Evolutionary conservation across 2,113 vertebrate genomes (phyloP), one percentile per base, ranked within the genome.

Genomic region (Callionymus lyra): DNA sequence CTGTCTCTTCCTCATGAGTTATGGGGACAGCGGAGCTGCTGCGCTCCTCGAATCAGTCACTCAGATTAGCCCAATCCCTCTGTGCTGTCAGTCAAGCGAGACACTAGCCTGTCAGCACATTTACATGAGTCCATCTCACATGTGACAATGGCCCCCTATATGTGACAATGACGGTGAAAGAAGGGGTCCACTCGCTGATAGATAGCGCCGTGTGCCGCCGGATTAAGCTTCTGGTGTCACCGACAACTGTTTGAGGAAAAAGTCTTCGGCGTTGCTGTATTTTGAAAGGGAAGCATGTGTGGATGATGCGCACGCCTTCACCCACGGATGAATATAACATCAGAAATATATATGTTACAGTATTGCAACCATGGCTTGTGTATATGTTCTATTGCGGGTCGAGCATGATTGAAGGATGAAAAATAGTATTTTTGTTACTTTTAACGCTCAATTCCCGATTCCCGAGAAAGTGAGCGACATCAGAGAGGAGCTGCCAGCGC

Each of bases 1-100:
- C 78, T 75, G 82, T 80, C 81, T 85, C 66, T 82, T 82, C 65
- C 75, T 68, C 66, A 52, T 52, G 74, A 80, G 82, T 84, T 81
- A 69, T 52, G 59, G 67, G 80, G 78, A 78, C 75, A 80, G 67
- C 37, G 55, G 50, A 70, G 65, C 68, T 16, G 54, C 61, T 10
- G 68, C 48, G 53, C 27, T 62, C 64, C 71, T 65, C 53, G 44
- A 81, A 78, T 81, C 77, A 79, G 65, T 73, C 72, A 75, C 70
- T 82, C 77, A 84, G 85, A 87, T 85, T 85, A 86, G 71, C 62
- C 63, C 70, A 76, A 84, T 77, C 72, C 79, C 74, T 68, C 68
- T 59, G 60, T 60, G 73, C 67, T 69, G 71, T 75, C 77, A 82
- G 42, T 83, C 79, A 80, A 54, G 44, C 40, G 56, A 74, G 76